Evolutionary conservation across 2,888 invertebrate species (phyloP).

Genomic region (Ochropleura leucogaster): DNA sequence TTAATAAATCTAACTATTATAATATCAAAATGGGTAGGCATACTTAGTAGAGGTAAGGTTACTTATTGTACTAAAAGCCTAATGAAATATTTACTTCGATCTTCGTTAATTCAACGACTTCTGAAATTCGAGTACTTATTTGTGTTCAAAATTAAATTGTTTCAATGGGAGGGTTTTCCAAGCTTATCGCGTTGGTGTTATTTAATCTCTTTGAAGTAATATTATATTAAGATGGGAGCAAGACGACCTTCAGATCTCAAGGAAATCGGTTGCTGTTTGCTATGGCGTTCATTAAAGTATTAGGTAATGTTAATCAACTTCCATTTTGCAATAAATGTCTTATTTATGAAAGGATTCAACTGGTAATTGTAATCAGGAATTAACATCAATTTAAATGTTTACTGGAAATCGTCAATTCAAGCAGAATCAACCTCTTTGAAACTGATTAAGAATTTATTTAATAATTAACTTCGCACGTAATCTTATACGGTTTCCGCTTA

Average conservation of each 20-base stretch:
- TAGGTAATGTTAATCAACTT: background rate
- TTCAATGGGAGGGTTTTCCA: conserved; percentile 26
- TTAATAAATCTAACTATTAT: background rate
- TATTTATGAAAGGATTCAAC: background rate
- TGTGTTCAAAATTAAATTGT: conserved; percentile 51
- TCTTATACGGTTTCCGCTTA: background rate
- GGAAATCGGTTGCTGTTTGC: conserved; percentile 22
- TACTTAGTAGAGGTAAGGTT: background rate
- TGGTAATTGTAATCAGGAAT: background rate
- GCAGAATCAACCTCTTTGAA: background rate
- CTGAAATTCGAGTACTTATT: conserved; percentile 35
- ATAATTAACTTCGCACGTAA: background rate
- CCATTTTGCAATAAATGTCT: conserved; percentile 1
- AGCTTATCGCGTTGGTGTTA: conserved; percentile 47
- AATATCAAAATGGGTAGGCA: background rate
- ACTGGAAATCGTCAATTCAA: background rate
- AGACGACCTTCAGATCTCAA: background rate
- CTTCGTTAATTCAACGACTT: conserved; percentile 41
- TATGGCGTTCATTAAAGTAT: conserved; percentile 5
- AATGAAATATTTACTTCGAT: conserved; percentile 49
- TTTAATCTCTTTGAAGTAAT: conserved; percentile 54
- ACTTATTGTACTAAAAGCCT: conserved; percentile 18
- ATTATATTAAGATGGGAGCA: conserved; percentile 30
- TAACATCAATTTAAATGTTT: background rate
- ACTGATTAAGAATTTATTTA: background rate